Base-by-base conservation (phyloP, 2,888 invertebrate genomes). In the Leptinotarsa tumamoca region DNA sequence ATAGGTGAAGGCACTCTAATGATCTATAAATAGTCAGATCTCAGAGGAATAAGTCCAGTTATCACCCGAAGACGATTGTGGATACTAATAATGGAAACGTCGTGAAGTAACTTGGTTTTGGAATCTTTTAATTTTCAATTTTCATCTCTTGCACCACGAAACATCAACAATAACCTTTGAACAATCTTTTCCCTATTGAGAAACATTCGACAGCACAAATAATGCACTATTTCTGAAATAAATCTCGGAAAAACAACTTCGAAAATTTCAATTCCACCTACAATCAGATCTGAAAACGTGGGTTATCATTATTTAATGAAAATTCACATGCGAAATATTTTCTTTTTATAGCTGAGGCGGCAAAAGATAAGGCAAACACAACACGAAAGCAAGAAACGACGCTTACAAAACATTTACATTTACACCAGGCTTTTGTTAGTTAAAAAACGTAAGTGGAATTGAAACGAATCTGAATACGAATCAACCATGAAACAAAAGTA, bases 261-360 rank as follows among this genome's bases (percentile, higher is more conserved):
- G 14, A 63, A 18, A 63, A 63, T 63, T 63, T 63, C 63, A 63
- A 43, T 63, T 27, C 33, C 27, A n/a, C 43, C 33, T 18, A n/a
- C 33, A 33, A 63, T 63, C 63, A 63, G 63, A 63, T 63, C 43
- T 33, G 43, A 63, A 33, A n/a, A 7, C 10, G 27, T 33, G 63
- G 43, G 63, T 63, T 63, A 63, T 63, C 63, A 43, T 63, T 63
- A 33, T 63, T 33, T 43, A 63, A 63, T 33, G 63, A 33, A 63
- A 33, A 63, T 63, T 33, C 63, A 63, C 63, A 63, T 63, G 63
- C 63, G 43, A 43, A 63, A 63, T 63, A 18, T 43, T 63, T 58
- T 63, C 63, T n/a, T 63, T 63, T 63, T 43, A 63, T 63, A 15
- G 63, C 63, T 7, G n/a, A 43, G n/a, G 43, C n/a, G 63, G 63